Base-by-base conservation (phyloP, 2,888 invertebrate species). In the Hyposoter didymator region DNA sequence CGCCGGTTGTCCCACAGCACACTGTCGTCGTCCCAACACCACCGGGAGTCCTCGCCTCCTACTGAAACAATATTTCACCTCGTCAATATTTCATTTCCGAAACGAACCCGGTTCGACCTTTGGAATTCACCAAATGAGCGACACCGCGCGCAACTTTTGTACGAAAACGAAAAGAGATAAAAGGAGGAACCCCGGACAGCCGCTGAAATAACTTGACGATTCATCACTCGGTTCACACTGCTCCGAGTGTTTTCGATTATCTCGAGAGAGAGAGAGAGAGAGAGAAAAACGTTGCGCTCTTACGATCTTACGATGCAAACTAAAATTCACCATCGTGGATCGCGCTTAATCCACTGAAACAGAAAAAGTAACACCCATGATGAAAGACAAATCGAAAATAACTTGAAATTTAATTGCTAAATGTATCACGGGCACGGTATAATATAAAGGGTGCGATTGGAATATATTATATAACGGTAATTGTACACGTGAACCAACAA, bases 21-120 rank as follows among this genome's bases (percentile, higher is more conserved):
- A 94, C 95, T n/a, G 95, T 95, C 49, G 95, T 95, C 75, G 95
- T 95, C 84, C 95, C 95, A 74, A 95, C 95, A 59, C 95, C 95
- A 66, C 95, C 95, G 84, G 94, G 95, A 82, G 95, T 95, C 55
- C 91, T 95, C 79, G 94, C 95, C 66, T 94, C 94, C 52, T 95
- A 95, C 90, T 95, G 91, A 91, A 88, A 59, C 49, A 55, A 39
- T 55, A 28, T 52, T 28, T 59, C 55, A 45, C n/a, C 73, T 45
- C n/a, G n/a, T n/a, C 17, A 49, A 32, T 19, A 66, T 49, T 49
- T 32, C 52, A 67, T 22, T 66, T 72, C 73, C 83, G 43, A 75
- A 78, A 59, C 75, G 64, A 72, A 35, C 55, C 81, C 28, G 70
- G 47, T 39, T 52, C 55, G 81, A 78, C 52, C 28, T 12, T 12